Conservation (phyloP, 2,113 vertebrate genomes). For the Myocastor coypus region DNA sequence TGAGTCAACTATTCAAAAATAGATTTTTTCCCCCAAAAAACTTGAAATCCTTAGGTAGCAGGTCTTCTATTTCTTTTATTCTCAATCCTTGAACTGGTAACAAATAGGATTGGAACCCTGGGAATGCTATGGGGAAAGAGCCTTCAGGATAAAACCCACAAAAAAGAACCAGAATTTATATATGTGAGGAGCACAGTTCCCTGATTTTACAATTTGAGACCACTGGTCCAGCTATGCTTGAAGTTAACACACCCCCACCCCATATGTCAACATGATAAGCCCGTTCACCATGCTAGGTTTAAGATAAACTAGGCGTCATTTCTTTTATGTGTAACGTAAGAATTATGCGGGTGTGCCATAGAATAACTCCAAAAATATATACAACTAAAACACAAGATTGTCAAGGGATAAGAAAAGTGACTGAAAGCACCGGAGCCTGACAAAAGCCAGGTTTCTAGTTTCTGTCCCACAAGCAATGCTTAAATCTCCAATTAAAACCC, state of each 20-base stretch:
- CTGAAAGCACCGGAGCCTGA: not conserved
- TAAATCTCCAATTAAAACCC: not conserved
- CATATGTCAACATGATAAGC: not conserved
- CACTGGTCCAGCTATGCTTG: not conserved
- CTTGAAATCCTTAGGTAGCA: not conserved
- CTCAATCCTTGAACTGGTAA: not conserved
- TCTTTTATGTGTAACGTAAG: not conserved
- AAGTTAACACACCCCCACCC: not conserved
- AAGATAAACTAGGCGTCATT: not conserved
- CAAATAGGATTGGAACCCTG: not conserved
- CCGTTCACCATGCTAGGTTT: not conserved
- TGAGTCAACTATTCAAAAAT: not conserved
- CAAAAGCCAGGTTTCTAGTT: conserved; percentile 33
- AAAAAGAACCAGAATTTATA: not conserved
- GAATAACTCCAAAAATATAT: not conserved
- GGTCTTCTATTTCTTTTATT: not conserved
- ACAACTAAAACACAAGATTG: not conserved
- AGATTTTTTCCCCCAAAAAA: not conserved
- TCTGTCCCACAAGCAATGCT: not conserved
- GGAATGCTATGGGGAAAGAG: not conserved
- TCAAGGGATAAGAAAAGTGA: not conserved
- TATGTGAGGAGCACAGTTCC: not conserved
- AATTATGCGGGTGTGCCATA: not conserved
- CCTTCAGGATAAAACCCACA: not conserved
- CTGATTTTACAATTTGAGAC: not conserved